Percentiles rank a stretch among this genome's conserved stretches.
Evolutionary conservation across 2,888 invertebrate species (phyloP).

Genomic region (Hypomecis punctinalis): DNA sequence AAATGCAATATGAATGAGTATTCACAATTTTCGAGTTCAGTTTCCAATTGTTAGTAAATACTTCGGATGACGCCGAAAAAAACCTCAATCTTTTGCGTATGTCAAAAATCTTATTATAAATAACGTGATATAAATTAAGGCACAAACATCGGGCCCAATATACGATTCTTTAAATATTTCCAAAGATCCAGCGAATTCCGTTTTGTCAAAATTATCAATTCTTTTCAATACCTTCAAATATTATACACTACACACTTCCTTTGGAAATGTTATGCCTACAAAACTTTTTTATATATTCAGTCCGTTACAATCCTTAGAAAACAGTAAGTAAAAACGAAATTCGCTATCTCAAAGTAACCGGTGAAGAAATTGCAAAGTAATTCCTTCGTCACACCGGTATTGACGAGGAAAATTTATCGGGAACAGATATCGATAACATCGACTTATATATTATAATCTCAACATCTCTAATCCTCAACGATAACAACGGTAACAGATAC

Average conservation of each 20-base stretch:
- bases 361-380: conserved; percentile 11
- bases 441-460: not conserved
- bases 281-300: conserved; percentile 1
- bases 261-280: not conserved
- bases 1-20: conserved; percentile 53
- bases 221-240: no score
- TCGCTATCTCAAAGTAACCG: conserved; percentile 14
- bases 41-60: conserved; percentile 28
- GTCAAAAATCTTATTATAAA: conserved; percentile 43
- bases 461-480: not conserved
- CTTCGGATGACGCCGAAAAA: conserved; percentile 51
- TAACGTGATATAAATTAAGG: conserved; percentile 35
- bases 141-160: conserved; percentile 35
- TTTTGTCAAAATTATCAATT: not conserved
- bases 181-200: not conserved
- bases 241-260: no score
- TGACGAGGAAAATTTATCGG: not conserved
- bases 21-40: conserved; percentile 48
- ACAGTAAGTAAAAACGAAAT: conserved; percentile 1
- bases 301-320: conserved; percentile 3
- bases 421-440: not conserved
- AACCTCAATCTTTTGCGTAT: conserved; percentile 39
- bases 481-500: conserved; percentile 8
- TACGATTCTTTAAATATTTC: conserved; percentile 6
- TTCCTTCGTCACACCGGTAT: conserved; percentile 16